Percentiles rank a stretch among this genome's conserved stretches.
phyloP scores from a whole-genome alignment of 2,888 invertebrate genomes.

The Gymnoscelis rufifasciata region DNA sequence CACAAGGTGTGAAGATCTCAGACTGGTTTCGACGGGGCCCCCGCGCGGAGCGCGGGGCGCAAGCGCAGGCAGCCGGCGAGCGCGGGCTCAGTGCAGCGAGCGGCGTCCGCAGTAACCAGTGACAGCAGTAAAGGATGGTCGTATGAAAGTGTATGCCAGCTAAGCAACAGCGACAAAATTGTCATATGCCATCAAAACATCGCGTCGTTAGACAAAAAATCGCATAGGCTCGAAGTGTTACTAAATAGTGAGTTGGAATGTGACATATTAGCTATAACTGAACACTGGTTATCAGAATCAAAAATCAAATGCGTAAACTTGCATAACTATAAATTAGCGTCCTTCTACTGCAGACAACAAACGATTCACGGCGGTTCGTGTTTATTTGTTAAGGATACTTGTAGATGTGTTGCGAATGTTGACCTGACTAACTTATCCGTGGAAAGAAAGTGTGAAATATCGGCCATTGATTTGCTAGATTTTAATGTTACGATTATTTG shows the following conservation, averaged over 20 bases:
- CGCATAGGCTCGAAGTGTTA: conserved; percentile 9
- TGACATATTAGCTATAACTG: conserved; percentile 8
- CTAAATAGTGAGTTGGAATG: conserved; percentile 6
- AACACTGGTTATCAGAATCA: conserved; percentile 8
- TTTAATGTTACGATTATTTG: conserved; percentile 5
- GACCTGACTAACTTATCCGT: neutral
- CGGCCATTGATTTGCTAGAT: conserved; percentile 11
- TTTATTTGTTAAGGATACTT: neutral
- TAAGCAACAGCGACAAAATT: neutral
- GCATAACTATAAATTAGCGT: conserved; percentile 5
- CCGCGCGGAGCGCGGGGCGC: no score
- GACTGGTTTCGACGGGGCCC: conserved; percentile 16
- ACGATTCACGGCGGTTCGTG: conserved; percentile 11
- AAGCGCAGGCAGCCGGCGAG: conserved; percentile 12
- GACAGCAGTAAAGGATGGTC: neutral
- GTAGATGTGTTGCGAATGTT: conserved; percentile 5
- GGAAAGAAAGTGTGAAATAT: conserved; percentile 11
- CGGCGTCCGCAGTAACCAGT: neutral
- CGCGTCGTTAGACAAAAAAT: conserved; percentile 5
- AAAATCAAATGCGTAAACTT: conserved; percentile 6
- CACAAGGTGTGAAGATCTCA: conserved; percentile 8
- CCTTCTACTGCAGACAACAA: conserved; percentile 3
- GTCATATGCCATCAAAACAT: conserved; percentile 14
- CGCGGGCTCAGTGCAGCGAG: neutral
- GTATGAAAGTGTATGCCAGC: neutral